Evolutionary conservation across 2,113 vertebrate species (phyloP), one percentile per base, ranked within the genome.

Genomic region (Deroptyus accipitrinus): DNA sequence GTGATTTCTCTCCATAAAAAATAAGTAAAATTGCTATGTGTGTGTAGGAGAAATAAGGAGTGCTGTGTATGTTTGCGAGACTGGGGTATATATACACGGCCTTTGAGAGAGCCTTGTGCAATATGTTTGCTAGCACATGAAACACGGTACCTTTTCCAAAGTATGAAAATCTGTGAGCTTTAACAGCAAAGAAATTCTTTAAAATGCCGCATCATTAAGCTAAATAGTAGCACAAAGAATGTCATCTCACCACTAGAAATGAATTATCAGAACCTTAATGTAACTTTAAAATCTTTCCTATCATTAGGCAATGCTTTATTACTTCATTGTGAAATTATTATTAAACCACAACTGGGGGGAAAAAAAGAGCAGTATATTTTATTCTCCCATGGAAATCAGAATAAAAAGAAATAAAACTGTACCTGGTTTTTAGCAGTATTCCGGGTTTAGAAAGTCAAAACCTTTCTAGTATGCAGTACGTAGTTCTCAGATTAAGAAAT

Each of bases 1-100:
- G 37, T 67, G 48, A 57, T 59, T 85, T 83, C 22, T 37, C 8
- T 91, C 64, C 41, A 3, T 14, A 5, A 8, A 28, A 33, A 46
- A 28, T 11, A 31, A 64, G 28, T 25, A 3, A 72, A 75, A 54
- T 5, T 83, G 23, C 3, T 25, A 2, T 13, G 17, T 48, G 8
- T 37, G 18, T 2, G 1, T 27, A 23, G 74, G 46, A 35, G n/a
- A 81, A 86, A 33, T 8, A 24, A 67, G 33, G 37, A 67, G n/a
- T 51, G 30, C 6, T 62, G 13, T n/a, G 24, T 13, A 1, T 28
- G n/a, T 13, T 1, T 82, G 33, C 37, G 28, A 17, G 17, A 5
- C 7, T 39, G 35, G 10, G 25, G 2, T n/a, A 5, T 5, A 5
- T 5, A 2, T 66, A 25, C 3, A 30, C 10, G 3, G 17, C 27